Base-by-base conservation (phyloP, 2,888 invertebrate species). In the Oscheius sp. region DNA sequence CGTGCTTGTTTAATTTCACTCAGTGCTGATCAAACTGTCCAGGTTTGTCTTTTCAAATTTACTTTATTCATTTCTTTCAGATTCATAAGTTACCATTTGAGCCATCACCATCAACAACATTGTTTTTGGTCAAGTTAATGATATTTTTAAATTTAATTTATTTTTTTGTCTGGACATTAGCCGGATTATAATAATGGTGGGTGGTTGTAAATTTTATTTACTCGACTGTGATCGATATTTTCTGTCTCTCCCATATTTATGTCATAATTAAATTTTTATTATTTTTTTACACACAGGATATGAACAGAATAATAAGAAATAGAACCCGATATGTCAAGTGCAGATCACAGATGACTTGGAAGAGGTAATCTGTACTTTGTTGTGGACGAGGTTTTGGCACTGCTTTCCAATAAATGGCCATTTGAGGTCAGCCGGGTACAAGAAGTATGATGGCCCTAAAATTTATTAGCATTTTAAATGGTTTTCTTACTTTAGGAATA, bases 21-120 rank as follows among this genome's bases (percentile, higher is more conserved):
- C 25, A 84, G 86, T 25, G 87, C 85, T 41, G 88, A 88, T 59
- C 76, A 85, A 56, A 81, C 82, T n/a, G 77, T 87, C n/a, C 86
- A 85, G 72, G 73, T 84, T 43, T 7, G 13, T 63, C 13, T 21
- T 52, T 29, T 41, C 18, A 45, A 12, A n/a, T 61, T 41, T n/a
- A 16, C 13, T 25, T 59, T 23, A 35, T 1, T 21, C 13, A 16
- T 27, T 55, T 18, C 0, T 45, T 74, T 59, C 56, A 76, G 76
- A 52, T 80, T 56, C 82, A 82, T 63, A 73, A 70, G 18, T 74
- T 82, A 0, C 77, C 82, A 1, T 77, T 75, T 53, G 64, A 75
- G 1, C 56, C 70, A 25, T 69, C 79, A 1, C 56, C 53, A 12
- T 77, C 80, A 1, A 56, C 78, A 25, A 72, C 78, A 21, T 69